Conservation (phyloP, 2,113 vertebrate genomes). For the Larimichthys crocea region DNA sequence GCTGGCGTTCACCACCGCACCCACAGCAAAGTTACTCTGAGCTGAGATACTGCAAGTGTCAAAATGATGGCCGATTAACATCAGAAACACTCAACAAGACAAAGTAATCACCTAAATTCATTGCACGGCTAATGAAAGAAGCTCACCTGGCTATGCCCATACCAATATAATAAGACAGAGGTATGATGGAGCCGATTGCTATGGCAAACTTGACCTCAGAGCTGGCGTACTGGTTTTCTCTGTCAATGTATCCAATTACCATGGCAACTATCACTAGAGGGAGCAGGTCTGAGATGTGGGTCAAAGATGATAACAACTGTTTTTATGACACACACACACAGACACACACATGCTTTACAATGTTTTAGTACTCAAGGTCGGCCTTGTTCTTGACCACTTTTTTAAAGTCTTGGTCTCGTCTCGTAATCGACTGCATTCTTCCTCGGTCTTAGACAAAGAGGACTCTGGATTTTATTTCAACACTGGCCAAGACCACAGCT, state of each 20-base stretch:
- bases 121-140: not conserved
- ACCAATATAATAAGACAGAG: slow-evolving; percentile 92
- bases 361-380: too few species aligned
- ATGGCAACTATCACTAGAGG: slow-evolving; percentile 88
- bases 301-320: slow-evolving; percentile 74
- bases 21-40: slow-evolving; percentile 91
- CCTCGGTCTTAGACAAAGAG: too few species aligned
- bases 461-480: too few species aligned
- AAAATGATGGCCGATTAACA: not conserved
- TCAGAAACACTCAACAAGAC: not conserved
- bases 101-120: not conserved
- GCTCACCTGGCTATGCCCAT: slow-evolving; percentile 92
- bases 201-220: slow-evolving; percentile 86
- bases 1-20: slow-evolving; percentile 90
- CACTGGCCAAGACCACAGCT: too few species aligned
- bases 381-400: too few species aligned
- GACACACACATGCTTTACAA: not conserved
- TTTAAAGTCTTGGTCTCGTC: too few species aligned
- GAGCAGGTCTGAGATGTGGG: slow-evolving; percentile 83
- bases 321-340: not conserved
- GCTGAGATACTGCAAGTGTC: slow-evolving; percentile 87
- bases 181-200: slow-evolving; percentile 89
- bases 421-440: too few species aligned
- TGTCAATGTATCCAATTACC: slow-evolving; percentile 88
- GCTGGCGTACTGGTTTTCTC: slow-evolving; percentile 81